Base-by-base conservation (phyloP, 2,888 invertebrate species). In the Melieria omissa region DNA sequence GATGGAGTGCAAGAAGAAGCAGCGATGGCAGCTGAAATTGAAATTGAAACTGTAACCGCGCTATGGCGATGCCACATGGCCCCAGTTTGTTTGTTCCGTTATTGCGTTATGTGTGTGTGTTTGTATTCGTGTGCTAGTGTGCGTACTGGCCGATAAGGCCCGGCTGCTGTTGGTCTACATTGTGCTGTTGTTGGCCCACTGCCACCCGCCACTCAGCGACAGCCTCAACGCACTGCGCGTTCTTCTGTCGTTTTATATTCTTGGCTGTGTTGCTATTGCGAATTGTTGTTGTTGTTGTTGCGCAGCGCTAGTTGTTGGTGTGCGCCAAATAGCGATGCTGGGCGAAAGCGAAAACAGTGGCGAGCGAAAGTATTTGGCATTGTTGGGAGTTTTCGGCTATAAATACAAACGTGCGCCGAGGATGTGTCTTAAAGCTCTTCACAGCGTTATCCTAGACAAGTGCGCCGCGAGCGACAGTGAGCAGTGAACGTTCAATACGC, bases 331-430 rank as follows among this genome's bases (percentile, higher is more conserved):
- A n/a, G 14, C 62, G 46, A 10, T 62, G 14, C 12, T 7, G 14
- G 12, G 46, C 14, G 49, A 66, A 58, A 47, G 47, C 66, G 57
- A 66, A 66, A 65, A 58, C 47, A 14, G 45, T 66, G 12, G n/a
- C 8, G 41, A 29, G 42, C 41, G 60, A 60, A 63, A 46, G 14
- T 14, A 62, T 44, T 69, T 70, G 70, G 9, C 64, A 47, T 54
- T 70, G 65, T 61, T 60, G 45, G 54, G 73, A 62, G 69, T 74
- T 73, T 76, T 82, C 74, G 82, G 77, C 84, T 84, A 84, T 84
- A 84, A 84, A 84, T 85, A 85, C 85, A 80, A 83, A 82, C 78
- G 83, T 78, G 78, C 78, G 79, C 79, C 79, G 81, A 81, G 80
- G 80, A 83, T 78, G 77, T 79, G 76, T 80, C 80, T 84, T 83